Evolutionary conservation across 2,797 vertebrate genomes (phyloP).

Genomic region (Scleropages formosus): DNA sequence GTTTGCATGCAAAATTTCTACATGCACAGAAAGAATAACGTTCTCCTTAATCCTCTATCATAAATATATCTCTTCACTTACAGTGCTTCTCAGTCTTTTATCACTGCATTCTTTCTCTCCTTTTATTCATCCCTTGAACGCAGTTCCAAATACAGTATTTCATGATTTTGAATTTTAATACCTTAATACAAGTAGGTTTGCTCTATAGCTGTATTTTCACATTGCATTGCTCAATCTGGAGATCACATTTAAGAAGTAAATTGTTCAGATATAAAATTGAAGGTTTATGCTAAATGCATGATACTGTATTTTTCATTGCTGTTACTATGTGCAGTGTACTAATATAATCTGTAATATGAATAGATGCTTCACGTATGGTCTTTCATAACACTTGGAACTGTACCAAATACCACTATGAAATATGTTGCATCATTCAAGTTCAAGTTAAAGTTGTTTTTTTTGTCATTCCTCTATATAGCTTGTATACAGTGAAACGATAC

Average conservation of each 20-base stretch:
- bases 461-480: no score
- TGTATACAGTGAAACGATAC: no score
- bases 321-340: background rate
- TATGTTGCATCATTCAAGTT: no score
- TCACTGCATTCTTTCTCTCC: slow-evolving; percentile 1
- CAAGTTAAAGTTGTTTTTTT: no score
- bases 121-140: background rate
- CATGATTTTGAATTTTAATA: background rate
- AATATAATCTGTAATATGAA: no score
- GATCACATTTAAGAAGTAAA: slow-evolving; percentile 5
- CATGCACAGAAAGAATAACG: slow-evolving; percentile 15
- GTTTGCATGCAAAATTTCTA: slow-evolving; percentile 4
- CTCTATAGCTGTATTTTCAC: background rate
- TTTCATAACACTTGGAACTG: no score
- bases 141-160: background rate
- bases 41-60: slow-evolving; percentile 24
- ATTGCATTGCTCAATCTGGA: background rate
- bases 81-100: slow-evolving; percentile 11
- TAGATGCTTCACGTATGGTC: background rate
- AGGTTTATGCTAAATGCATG: background rate
- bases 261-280: slow-evolving; percentile 4
- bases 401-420: no score
- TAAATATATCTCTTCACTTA: slow-evolving; percentile 3
- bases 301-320: background rate
- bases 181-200: background rate